A percentile compares a stretch with the other conserved stretches of the same genome.
These are phyloP conservation scores for Melikaiella ostensackeni DNA, from an alignment of 2,888 invertebrate species.

Conservation along the genomic window DNA sequence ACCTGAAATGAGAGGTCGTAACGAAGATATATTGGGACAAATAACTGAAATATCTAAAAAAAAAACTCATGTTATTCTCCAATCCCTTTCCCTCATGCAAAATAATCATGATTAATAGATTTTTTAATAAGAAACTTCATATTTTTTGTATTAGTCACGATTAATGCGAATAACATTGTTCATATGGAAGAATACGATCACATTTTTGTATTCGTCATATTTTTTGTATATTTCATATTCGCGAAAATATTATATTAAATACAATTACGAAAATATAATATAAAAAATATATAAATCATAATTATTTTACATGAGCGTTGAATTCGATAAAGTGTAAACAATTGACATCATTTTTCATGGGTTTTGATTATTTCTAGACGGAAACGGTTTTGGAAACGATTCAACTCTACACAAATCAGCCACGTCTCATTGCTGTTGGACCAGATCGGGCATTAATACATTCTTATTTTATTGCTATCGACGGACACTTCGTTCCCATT, in stretches of 20 bases:
- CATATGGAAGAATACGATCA: too few relatives aligned
- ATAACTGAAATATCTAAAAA: not conserved
- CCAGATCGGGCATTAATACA: slow-evolving; percentile 22
- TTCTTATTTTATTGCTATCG: slow-evolving; percentile 41
- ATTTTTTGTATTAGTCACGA: too few relatives aligned
- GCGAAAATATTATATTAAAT: too few relatives aligned
- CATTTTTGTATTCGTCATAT: too few relatives aligned
- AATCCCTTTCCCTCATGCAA: not conserved
- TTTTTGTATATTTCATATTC: too few relatives aligned
- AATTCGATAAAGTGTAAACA: too few relatives aligned
- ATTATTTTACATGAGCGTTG: too few relatives aligned
- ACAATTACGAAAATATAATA: too few relatives aligned
- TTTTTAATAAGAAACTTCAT: not conserved
- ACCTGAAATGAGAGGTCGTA: not conserved
- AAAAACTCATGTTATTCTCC: not conserved
- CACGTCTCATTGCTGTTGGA: slow-evolving; percentile 44
- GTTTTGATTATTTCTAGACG: slow-evolving; percentile 20
- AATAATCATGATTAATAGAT: not conserved
- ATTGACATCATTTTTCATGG: not conserved
- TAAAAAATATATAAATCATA: too few relatives aligned
- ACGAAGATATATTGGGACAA: not conserved
- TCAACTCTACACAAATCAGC: slow-evolving; percentile 31
- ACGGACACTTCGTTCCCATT: slow-evolving; percentile 26
- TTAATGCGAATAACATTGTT: too few relatives aligned
- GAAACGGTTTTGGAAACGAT: slow-evolving; percentile 27